Conservation (phyloP, 2,113 vertebrate genomes). For the Vulpes lagopus region DNA sequence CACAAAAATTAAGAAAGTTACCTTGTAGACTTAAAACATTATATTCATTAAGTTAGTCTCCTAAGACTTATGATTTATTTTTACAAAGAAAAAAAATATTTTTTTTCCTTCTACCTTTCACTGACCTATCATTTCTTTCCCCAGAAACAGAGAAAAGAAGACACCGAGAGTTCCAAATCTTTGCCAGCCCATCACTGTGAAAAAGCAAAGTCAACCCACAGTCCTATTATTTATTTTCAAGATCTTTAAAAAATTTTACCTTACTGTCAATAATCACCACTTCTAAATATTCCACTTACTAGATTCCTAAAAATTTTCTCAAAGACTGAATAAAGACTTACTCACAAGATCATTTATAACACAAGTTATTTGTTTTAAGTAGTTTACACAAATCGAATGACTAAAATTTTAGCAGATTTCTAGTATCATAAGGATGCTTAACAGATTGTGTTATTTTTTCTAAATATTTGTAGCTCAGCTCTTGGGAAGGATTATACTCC, state of each 20-base stretch:
- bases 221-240: conserved; percentile 3
- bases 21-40: neutral
- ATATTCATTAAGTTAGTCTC: neutral
- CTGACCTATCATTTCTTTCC: neutral
- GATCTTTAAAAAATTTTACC: neutral
- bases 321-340: conserved; percentile 18
- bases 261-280: neutral
- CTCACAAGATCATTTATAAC: neutral
- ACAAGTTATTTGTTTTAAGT: neutral
- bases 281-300: neutral
- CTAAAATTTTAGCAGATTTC: neutral
- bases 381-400: neutral
- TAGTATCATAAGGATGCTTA: neutral
- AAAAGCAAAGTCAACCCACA: neutral
- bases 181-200: neutral
- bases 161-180: neutral
- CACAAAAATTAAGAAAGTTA: neutral
- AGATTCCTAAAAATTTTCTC: neutral
- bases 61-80: neutral
- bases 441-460: neutral
- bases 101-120: neutral
- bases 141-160: neutral
- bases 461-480: neutral
- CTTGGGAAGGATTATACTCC: neutral
- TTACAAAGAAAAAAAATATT: neutral